phyloP scores from a whole-genome alignment of 2,888 invertebrate species.

The Epinotia brunnichana region DNA sequence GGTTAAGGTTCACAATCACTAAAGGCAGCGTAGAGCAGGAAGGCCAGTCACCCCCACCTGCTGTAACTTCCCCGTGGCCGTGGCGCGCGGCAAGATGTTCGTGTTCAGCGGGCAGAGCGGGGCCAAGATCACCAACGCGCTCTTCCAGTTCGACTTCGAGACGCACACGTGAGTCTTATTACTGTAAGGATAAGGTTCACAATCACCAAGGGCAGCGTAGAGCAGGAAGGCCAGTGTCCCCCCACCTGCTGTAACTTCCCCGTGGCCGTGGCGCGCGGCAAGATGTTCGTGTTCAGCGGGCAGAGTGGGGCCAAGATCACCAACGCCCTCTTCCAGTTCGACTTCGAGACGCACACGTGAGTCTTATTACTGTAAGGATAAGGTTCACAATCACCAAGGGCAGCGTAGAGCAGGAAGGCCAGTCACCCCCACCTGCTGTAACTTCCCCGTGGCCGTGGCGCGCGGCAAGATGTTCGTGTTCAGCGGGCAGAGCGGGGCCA shows the following conservation, averaged over 20 bases:
- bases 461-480: conserved; percentile 97
- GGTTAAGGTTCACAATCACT: conserved; percentile 75
- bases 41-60: conserved; percentile 96
- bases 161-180: conserved; percentile 5
- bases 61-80: conserved; percentile 98
- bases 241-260: conserved; percentile 99
- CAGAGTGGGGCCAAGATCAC: conserved; percentile 98
- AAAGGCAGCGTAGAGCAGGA: conserved; percentile 94
- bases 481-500: conserved; percentile 97
- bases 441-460: conserved; percentile 97
- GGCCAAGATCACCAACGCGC: conserved; percentile 96
- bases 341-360: too few species aligned
- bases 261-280: conserved; percentile 94
- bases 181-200: conserved; percentile 46
- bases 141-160: conserved; percentile 98
- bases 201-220: conserved; percentile 91
- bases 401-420: conserved; percentile 94
- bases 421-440: conserved; percentile 97
- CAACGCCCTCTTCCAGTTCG: conserved; percentile 97
- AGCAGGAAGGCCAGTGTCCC: conserved; percentile 94
- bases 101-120: conserved; percentile 99
- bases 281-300: conserved; percentile 98
- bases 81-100: conserved; percentile 96
- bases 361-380: conserved; percentile 50
- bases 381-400: conserved; percentile 86